These are phyloP conservation scores for Cataglyphis rosenhaueri DNA, from an alignment of 2,888 invertebrate species.

Conservation along the genomic window DNA sequence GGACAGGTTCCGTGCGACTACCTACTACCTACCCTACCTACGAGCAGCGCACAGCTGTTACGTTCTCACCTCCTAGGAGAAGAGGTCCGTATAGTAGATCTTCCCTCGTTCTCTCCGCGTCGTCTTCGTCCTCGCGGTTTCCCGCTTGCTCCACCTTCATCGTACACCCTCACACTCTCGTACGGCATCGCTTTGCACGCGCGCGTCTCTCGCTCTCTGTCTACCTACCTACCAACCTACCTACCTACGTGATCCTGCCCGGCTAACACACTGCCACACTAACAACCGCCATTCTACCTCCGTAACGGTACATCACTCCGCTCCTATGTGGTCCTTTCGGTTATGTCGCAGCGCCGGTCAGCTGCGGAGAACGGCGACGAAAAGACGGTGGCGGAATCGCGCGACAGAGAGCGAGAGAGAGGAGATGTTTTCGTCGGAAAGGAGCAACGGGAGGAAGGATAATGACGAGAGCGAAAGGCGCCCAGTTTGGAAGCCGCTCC, in stretches of 20 bases:
- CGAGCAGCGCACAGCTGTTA: conserved; percentile 66
- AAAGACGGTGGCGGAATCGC: conserved; percentile 57
- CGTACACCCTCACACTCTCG: conserved; percentile 62
- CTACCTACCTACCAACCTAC: conserved; percentile 65
- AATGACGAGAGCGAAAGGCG: conserved; percentile 37
- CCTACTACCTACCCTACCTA: conserved; percentile 53
- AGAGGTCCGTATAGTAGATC: conserved; percentile 67
- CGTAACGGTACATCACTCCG: conserved; percentile 79
- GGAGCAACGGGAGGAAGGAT: neutral
- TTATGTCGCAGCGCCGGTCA: conserved; percentile 54
- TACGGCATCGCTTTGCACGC: conserved; percentile 44
- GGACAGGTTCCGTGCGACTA: conserved; percentile 79
- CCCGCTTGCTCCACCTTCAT: conserved; percentile 50
- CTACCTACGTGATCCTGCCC: conserved; percentile 78
- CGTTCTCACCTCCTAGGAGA: conserved; percentile 64
- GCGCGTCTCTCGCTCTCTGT: conserved; percentile 22
- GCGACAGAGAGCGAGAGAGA: conserved; percentile 31
- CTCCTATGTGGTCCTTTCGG: conserved; percentile 70
- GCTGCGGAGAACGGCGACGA: conserved; percentile 46
- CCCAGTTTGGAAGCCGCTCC: conserved; percentile 29
- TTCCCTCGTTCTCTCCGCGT: conserved; percentile 59
- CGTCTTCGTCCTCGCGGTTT: conserved; percentile 48
- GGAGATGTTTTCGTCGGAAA: conserved; percentile 18
- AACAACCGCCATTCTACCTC: conserved; percentile 75
- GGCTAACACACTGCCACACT: conserved; percentile 82